A percentile compares a stretch with the other conserved stretches of the same genome.
Evolutionary conservation across 2,888 invertebrate genomes (phyloP).

Genomic region (Campaea margaritaria): DNA sequence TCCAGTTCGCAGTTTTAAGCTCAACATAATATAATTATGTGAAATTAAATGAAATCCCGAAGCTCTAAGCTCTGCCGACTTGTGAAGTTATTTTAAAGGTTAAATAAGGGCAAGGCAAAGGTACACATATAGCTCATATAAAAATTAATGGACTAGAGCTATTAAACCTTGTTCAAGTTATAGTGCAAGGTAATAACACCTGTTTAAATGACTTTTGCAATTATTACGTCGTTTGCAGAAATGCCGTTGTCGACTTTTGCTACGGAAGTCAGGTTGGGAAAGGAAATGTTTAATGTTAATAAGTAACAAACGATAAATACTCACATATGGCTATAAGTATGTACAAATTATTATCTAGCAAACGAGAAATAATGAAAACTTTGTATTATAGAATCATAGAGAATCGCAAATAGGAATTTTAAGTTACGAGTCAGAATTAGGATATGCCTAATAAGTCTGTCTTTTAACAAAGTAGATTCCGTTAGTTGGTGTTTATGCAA

Average conservation of each 20-base stretch:
- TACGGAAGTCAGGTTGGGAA: not conserved
- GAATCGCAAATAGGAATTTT: no score
- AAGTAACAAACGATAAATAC: not conserved
- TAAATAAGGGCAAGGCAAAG: conserved; percentile 3
- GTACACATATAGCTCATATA: conserved; percentile 8
- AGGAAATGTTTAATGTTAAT: conserved; percentile 1
- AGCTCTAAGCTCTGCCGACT: conserved; percentile 16
- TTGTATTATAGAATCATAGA: no score
- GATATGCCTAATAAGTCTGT: no score
- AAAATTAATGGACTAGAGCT: conserved; percentile 25
- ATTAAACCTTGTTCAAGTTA: conserved; percentile 27
- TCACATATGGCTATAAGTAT: no score
- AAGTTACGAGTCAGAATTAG: no score
- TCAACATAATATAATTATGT: conserved; percentile 3
- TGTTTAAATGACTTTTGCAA: conserved; percentile 24
- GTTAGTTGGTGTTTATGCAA: no score
- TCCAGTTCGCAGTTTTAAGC: not conserved
- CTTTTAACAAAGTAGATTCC: no score
- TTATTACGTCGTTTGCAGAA: conserved; percentile 32
- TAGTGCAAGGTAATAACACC: conserved; percentile 25
- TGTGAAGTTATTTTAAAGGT: conserved; percentile 24
- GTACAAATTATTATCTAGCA: no score
- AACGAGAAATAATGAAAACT: no score
- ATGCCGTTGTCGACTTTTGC: conserved; percentile 4
- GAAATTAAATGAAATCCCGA: conserved; percentile 12